These are phyloP conservation scores for Pangasius sanitwongsei DNA, from an alignment of 2,797 vertebrate species.

Conservation along the genomic window DNA sequence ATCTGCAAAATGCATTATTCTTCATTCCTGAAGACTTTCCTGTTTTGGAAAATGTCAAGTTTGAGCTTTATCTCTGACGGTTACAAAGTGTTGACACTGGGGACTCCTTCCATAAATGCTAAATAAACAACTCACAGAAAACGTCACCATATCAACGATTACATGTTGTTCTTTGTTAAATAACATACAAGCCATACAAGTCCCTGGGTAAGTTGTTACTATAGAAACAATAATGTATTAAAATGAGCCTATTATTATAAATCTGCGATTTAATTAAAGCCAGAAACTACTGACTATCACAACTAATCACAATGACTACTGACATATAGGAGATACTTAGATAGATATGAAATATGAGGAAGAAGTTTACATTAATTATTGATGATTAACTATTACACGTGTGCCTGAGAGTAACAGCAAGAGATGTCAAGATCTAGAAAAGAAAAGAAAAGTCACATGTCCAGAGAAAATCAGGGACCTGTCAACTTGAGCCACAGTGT, in stretches of 20 bases:
- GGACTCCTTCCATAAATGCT: not conserved
- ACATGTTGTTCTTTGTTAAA: not conserved
- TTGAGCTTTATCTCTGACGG: not conserved
- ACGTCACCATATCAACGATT: not conserved
- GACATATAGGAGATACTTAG: not conserved
- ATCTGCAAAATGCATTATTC: not conserved
- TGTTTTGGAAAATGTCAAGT: not conserved
- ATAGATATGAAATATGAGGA: not conserved
- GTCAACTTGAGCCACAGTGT: constrained; percentile 42
- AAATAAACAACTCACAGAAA: not conserved
- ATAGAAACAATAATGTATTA: not conserved
- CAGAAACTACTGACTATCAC: not conserved
- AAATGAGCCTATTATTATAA: not conserved
- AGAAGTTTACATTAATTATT: not conserved
- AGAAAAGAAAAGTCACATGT: constrained; percentile 18
- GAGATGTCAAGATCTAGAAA: not conserved
- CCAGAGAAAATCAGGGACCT: constrained; percentile 18
- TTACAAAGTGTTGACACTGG: not conserved
- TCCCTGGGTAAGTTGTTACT: not conserved
- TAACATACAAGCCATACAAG: not conserved
- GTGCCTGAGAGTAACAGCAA: not conserved
- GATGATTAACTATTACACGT: not conserved
- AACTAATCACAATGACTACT: not conserved
- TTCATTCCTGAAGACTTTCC: not conserved
- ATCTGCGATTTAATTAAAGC: not conserved